A percentile compares a stretch with the other conserved stretches of the same genome.
Evolutionary conservation across 1,140 invertebrate species (phyloP).

Genomic region (Drosophila parabipectinata): DNA sequence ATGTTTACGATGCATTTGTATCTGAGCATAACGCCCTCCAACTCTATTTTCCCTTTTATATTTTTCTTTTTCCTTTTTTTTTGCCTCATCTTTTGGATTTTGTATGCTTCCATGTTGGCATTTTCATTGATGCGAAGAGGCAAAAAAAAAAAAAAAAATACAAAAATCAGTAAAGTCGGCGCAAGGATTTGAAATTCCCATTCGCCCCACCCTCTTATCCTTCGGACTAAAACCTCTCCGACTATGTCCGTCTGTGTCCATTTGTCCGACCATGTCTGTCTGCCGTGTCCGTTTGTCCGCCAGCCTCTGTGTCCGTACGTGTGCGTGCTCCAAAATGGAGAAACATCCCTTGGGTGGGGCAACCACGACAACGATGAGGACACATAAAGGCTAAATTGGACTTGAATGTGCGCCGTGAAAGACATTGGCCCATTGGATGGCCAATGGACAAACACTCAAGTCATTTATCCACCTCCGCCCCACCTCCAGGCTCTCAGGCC

Average conservation of each 20-base stretch:
- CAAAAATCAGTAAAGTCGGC: constrained; percentile 62
- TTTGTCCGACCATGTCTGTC: neutral
- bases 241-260: constrained; percentile 9
- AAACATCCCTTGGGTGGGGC: constrained; percentile 66
- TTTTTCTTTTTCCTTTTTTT: neutral
- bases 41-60: constrained; percentile 5
- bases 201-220: constrained; percentile 24
- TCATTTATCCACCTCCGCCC: constrained; percentile 47
- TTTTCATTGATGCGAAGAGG: constrained; percentile 58
- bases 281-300: neutral
- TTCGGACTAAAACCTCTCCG: constrained; percentile 14
- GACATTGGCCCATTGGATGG: constrained; percentile 32
- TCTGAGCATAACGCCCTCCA: constrained; percentile 24
- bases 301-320: constrained; percentile 22
- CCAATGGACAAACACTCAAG: constrained; percentile 72
- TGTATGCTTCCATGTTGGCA: constrained; percentile 59
- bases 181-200: constrained; percentile 37
- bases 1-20: constrained; percentile 75
- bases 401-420: constrained; percentile 63
- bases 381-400: constrained; percentile 78
- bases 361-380: constrained; percentile 52
- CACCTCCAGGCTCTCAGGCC: neutral
- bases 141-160: neutral
- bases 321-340: constrained; percentile 62
- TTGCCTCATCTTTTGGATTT: constrained; percentile 19